A percentile compares a stretch with the other conserved stretches of the same genome.
These are phyloP conservation scores for Andrena marginata DNA, from an alignment of 2,888 invertebrate species.

Conservation along the genomic window DNA sequence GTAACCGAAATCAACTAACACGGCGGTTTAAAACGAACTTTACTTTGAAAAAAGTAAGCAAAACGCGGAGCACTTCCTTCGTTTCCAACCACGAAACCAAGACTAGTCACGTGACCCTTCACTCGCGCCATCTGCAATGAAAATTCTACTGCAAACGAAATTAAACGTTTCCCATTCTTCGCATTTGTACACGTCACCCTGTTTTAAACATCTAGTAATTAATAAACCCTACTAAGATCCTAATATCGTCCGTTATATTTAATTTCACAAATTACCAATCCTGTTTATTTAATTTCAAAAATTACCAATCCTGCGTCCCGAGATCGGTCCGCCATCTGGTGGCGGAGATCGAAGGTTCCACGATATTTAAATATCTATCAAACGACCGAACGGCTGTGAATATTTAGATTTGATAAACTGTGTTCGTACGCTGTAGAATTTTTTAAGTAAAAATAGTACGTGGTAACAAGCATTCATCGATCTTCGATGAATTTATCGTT, in stretches of 20 bases:
- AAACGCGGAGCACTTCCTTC: too few relatives aligned
- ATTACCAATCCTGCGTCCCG: background rate
- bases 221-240: background rate
- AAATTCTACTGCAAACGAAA: too few relatives aligned
- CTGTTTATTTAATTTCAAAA: background rate
- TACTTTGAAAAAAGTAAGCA: too few relatives aligned
- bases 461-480: background rate
- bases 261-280: background rate
- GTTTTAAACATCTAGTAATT: background rate
- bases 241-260: background rate
- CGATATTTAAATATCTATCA: slow-evolving; percentile 42
- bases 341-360: background rate
- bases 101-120: too few relatives aligned
- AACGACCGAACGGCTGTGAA: slow-evolving; percentile 21
- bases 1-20: too few relatives aligned
- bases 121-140: too few relatives aligned
- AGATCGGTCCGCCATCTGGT: slow-evolving; percentile 22
- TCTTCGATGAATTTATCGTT: background rate
- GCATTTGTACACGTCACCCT: background rate
- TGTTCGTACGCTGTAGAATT: background rate
- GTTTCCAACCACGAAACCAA: too few relatives aligned
- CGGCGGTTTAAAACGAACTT: too few relatives aligned
- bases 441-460: slow-evolving; percentile 24
- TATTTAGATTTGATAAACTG: slow-evolving; percentile 18
- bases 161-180: too few relatives aligned